Conservation (phyloP, 2,797 vertebrate genomes). For the Channallabes apus region DNA sequence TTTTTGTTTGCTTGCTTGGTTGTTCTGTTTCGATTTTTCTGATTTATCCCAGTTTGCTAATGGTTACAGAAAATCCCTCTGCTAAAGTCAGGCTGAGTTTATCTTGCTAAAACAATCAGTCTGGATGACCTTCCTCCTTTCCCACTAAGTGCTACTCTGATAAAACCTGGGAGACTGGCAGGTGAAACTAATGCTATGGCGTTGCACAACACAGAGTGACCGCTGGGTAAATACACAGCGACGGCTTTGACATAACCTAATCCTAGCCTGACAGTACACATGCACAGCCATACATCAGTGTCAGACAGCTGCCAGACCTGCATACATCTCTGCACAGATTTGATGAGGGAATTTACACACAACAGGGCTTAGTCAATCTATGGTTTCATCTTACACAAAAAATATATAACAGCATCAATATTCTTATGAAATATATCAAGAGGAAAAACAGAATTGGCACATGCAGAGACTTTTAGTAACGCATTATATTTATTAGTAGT, state of each 20-base stretch:
- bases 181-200: conserved; percentile 74
- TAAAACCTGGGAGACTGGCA: conserved; percentile 68
- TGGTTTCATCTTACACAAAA: not conserved
- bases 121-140: conserved; percentile 70
- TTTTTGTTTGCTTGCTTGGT: not conserved
- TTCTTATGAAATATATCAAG: not conserved
- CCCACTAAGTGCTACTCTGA: conserved; percentile 68
- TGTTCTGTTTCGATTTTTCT: not conserved
- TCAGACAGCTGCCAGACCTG: conserved; percentile 71
- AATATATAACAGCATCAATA: not conserved
- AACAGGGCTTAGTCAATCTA: conserved; percentile 34
- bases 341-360: conserved; percentile 68
- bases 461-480: not conserved
- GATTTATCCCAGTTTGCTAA: conserved; percentile 34
- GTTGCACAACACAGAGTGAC: conserved; percentile 63
- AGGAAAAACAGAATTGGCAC: not conserved
- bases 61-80: conserved; percentile 28
- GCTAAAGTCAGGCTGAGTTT: conserved; percentile 37
- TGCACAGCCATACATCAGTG: conserved; percentile 79
- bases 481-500: not conserved
- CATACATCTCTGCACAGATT: conserved; percentile 60
- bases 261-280: conserved; percentile 71
- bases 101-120: conserved; percentile 48
- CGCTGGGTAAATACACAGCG: conserved; percentile 68
- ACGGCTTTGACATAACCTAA: conserved; percentile 78